Base-by-base conservation (phyloP, 2,797 vertebrate species). In the Cheirogaleus major region DNA sequence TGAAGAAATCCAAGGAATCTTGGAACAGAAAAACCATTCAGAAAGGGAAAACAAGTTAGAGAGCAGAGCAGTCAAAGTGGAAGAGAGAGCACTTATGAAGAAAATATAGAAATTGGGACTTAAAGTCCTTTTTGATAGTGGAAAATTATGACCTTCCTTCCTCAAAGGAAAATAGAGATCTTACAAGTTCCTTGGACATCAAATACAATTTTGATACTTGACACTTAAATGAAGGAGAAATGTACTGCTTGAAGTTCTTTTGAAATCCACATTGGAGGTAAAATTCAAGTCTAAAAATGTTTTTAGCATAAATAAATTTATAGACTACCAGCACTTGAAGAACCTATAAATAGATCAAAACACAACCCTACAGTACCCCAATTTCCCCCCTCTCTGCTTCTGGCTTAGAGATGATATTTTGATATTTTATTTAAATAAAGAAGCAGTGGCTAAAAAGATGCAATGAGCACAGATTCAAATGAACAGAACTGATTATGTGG, bases 271-370 rank as follows among this genome's bases (percentile, higher is more conserved):
- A 75, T 65, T 76, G 57, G 55, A 85, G 87, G 63, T 81, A 95
- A 97, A 95, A 72, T 43, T 78, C 57, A 76, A 92, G 75, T 96
- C 75, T 97, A 96, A 97, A 97, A 94, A 95, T 94, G 32, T 92
- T 94, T 73, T 97, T 70, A 94, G 96, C 91, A 97, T 97, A 97
- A 96, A 97, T 95, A 93, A 96, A 96, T 89, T 65, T 88, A 95
- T 75, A 89, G 76, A 63, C 18, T 59, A 48, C 43, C 57, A 95
- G 72, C 17, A 91, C 43, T 57, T 76, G 91, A 97, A 96, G 45
- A 96, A 94, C 59, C 59, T 88, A 52, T 75, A 95, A 97, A 97
- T 89, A 91, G 92, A 95, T 96, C 82, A 96, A 91, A 97, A 89
- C 38, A 55, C 12, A 91, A 70, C 72, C 79, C 59, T 14, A 32